Conservation (phyloP, 1,140 invertebrate species). For the Pristionchus pacificus region DNA sequence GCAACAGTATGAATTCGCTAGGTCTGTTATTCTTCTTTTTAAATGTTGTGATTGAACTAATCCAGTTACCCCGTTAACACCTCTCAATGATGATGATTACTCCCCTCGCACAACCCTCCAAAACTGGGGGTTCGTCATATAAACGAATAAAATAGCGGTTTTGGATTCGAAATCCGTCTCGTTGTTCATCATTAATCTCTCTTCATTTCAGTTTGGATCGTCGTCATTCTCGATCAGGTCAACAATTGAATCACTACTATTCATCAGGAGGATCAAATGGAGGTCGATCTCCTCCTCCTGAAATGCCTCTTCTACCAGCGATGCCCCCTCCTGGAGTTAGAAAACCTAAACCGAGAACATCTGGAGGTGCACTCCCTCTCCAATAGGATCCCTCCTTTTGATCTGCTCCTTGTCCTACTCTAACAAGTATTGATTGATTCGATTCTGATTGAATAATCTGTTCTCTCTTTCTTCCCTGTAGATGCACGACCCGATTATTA, state of each 20-base stretch:
- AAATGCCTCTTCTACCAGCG: conserved; percentile 20
- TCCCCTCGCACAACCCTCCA: background rate
- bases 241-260: conserved; percentile 12
- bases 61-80: background rate
- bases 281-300: conserved; percentile 23
- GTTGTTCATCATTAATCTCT: too few species aligned
- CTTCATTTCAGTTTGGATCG: conserved; percentile 18
- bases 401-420: too few species aligned
- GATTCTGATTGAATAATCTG: too few species aligned
- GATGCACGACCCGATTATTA: too few species aligned
- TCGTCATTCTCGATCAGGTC: conserved; percentile 17
- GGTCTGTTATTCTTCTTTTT: too few species aligned
- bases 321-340: conserved; percentile 18
- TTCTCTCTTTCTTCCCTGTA: too few species aligned
- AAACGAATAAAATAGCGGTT: background rate
- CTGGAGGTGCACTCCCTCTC: too few species aligned
- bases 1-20: too few species aligned
- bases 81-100: background rate
- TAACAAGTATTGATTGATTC: too few species aligned
- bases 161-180: background rate
- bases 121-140: background rate
- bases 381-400: too few species aligned
- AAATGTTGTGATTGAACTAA: background rate
- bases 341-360: too few species aligned
- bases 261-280: conserved; percentile 34